Evolutionary conservation across 2,113 vertebrate species (phyloP).

Genomic region (Terrapene triunguis): DNA sequence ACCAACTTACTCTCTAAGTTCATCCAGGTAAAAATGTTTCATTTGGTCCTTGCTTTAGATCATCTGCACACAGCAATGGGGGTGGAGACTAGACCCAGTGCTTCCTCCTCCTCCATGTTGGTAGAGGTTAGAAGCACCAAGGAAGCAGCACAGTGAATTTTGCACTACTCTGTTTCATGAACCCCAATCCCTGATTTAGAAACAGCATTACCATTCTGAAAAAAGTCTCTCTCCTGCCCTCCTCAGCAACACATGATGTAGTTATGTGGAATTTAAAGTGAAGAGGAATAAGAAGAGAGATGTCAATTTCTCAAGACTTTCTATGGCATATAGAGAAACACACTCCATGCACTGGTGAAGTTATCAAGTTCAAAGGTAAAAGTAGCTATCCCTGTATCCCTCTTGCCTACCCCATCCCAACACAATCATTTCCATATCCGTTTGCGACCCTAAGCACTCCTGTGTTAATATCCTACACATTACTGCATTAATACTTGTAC

Average conservation of each 20-base stretch:
- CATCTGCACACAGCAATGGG: not conserved
- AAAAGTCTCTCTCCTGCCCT: not conserved
- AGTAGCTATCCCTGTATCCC: not conserved
- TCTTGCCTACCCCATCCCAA: not conserved
- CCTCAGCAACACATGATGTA: not conserved
- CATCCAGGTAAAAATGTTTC: not conserved
- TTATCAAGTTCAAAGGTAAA: not conserved
- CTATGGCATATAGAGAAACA: not conserved
- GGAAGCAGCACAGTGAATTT: not conserved
- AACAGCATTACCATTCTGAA: not conserved
- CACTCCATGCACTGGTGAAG: not conserved
- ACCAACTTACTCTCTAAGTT: not conserved
- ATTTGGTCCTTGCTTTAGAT: not conserved
- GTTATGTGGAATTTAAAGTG: not conserved
- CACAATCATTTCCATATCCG: not conserved
- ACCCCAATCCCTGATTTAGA: not conserved
- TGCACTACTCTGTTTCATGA: not conserved
- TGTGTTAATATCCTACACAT: not conserved
- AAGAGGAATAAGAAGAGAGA: rapidly evolving
- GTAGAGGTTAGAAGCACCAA: not conserved
- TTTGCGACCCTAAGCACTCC: rapidly evolving
- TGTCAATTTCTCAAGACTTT: not conserved
- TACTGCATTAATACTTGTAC: too few species aligned
- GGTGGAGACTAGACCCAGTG: not conserved
- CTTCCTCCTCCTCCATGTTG: not conserved